Evolutionary conservation across 2,888 invertebrate species (phyloP), one percentile per base, ranked within the genome.

Genomic region (Orchesellides sinensis): DNA sequence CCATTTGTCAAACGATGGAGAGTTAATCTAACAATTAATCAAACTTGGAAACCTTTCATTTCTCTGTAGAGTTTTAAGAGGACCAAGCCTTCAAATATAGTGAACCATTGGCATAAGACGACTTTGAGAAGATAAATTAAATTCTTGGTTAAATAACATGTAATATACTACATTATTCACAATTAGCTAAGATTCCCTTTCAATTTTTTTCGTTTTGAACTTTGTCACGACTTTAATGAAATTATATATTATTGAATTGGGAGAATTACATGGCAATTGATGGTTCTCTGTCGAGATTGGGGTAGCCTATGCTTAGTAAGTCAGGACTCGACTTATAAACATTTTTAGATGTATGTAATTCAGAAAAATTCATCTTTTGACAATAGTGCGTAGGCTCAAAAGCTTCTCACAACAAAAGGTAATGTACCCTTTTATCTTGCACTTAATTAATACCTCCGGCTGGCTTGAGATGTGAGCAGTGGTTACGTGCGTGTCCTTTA

Each of bases 371-470:
- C 75, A 75, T 65, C 52, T 25, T 52, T 74, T 63, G 74, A 74
- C 74, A 74, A 47, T 32, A 66, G n/a, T n/a, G 66, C 40, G 65
- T 74, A 74, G 73, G 63, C 74, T n/a, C n/a, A n/a, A n/a, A n/a
- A n/a, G n/a, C n/a, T n/a, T 52, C 17, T 40, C 32, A 29, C 17
- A 27, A 40, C 49, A 40, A 10, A 49, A 47, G 40, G 52, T 40
- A 54, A 66, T 75, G 65, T 65, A 66, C 54, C 45, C 45, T 40
- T 75, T 63, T n/a, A 49, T 63, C 32, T 74, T 40, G 19, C n/a
- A 21, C 66, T 75, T 75, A 75, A 75, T 75, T 75, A 75, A 75
- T 75, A 66, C 75, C 66, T 66, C 75, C 61, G 61, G 61, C 61
- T 21, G 56, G 45, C 66, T 75, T 61, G 19, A 75, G 63, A 74